Evolutionary conservation across 37 sponge, comb jelly and placozoan species (phyloP).

Genomic region (Theonella swinhoei): DNA sequence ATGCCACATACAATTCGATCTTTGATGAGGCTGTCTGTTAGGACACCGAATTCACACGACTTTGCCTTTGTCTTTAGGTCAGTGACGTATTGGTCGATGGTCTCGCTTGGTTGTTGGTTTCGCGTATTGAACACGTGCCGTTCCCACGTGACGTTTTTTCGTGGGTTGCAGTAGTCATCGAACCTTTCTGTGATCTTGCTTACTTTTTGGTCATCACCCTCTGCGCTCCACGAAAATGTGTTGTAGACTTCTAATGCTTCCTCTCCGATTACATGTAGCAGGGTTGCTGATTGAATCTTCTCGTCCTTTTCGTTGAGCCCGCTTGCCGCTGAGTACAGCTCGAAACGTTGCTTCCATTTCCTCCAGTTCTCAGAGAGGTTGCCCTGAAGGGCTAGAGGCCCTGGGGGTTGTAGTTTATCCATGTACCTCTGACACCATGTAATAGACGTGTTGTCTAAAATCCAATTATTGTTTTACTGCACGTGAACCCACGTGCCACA

Average conservation of each 20-base stretch:
- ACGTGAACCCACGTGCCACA: no score
- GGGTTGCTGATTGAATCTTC: conserved; percentile 2
- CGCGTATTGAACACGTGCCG: conserved; percentile 50
- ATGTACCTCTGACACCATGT: no score
- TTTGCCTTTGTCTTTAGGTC: conserved; percentile 18
- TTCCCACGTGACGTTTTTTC: conserved; percentile 44
- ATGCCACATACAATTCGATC: conserved; percentile 42
- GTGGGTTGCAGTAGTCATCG: conserved; percentile 28
- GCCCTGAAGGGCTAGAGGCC: no score
- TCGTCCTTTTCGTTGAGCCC: conserved; percentile 1
- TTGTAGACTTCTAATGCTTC: conserved; percentile 41
- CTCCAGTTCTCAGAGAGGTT: conserved; percentile 32
- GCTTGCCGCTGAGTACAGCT: conserved; percentile 6
- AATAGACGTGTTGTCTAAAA: no score
- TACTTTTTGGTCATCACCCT: conserved; percentile 8
- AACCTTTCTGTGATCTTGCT: conserved; percentile 16
- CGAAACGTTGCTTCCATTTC: conserved; percentile 33
- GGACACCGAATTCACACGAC: conserved; percentile 31
- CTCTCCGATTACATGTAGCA: conserved; percentile 26
- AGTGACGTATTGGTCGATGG: conserved; percentile 41
- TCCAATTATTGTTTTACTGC: no score
- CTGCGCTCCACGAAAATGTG: conserved; percentile 9
- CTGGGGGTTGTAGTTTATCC: no score
- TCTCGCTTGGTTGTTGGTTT: conserved; percentile 23
- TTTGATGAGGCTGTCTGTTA: conserved; percentile 37